Base-by-base conservation (phyloP, 2,113 vertebrate species). In the Pterophyllum scalare region DNA sequence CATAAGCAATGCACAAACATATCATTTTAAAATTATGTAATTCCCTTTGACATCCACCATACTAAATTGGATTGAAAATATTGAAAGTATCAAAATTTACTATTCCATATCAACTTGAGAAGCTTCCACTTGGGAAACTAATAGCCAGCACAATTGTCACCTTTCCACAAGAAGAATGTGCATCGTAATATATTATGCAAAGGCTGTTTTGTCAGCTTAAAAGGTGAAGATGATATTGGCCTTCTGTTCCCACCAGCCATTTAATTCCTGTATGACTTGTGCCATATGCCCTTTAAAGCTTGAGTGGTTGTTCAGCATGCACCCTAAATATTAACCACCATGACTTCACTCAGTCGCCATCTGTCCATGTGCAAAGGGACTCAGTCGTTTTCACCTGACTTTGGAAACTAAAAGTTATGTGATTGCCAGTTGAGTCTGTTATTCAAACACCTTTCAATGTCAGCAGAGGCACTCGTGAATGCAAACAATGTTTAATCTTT, bases 231-330 rank as follows among this genome's bases (percentile, higher is more conserved):
- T 75, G 85, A 87, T 88, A 80, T 88, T 75, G 74, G 81, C 88
- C 91, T 89, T 89, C 90, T 92, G 91, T 83, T 89, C 82, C 84
- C 60, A 24, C 87, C 81, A 79, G 87, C 77, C 72, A 88, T 93
- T 92, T 87, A 90, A 85, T 91, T 86, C 89, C 89, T 89, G 85
- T 90, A 90, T 89, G 89, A 91, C 60, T 88, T 43, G 75, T 85
- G 85, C 94, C 89, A 91, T 93, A 92, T 94, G 92, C 89, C 89
- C 91, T 91, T 93, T 86, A 91, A 91, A 92, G 89, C 92, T 91
- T 40, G 26, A 90, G 80, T 83, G 89, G 88, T 84, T 77, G 77
- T 87, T 90, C 88, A 90, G 77, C 87, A 88, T 90, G 83, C 87
- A 91, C 59, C 80, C 81, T 86, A 90, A 93, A 91, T 93, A 91